Evolutionary conservation across 2,888 invertebrate species (phyloP).

Genomic region (Spilosoma lubricipeda): DNA sequence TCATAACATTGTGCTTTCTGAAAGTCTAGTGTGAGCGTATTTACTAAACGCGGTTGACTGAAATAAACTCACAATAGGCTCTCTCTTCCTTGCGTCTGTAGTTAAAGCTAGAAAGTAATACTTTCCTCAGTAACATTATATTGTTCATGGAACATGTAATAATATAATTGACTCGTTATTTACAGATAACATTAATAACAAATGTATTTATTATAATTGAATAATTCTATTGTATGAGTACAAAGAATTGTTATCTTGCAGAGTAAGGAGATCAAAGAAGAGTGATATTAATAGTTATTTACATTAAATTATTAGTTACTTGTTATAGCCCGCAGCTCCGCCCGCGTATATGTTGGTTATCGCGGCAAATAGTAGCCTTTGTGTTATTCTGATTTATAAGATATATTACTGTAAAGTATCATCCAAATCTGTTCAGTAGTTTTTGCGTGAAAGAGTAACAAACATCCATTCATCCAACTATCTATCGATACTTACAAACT

Average conservation of each 20-base stretch:
- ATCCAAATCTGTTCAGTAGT: too few species aligned
- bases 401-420: too few species aligned
- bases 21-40: too few species aligned
- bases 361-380: too few species aligned
- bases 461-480: too few species aligned
- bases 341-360: too few species aligned
- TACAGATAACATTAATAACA: conserved; percentile 34
- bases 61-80: neutral
- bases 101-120: conserved; percentile 40
- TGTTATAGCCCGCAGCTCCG: too few species aligned
- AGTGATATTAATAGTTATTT: neutral
- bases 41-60: too few species aligned
- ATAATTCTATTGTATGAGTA: neutral
- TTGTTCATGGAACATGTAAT: conserved; percentile 34
- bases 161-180: conserved; percentile 43
- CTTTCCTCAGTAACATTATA: conserved; percentile 31
- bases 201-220: neutral
- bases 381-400: too few species aligned
- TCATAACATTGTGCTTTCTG: neutral
- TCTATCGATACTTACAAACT: too few species aligned
- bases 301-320: too few species aligned
- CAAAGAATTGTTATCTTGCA: neutral
- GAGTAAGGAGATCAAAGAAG: neutral
- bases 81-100: conserved; percentile 14
- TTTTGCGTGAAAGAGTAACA: too few species aligned